A percentile compares a stretch with the other conserved stretches of the same genome.
phyloP scores from a whole-genome alignment of 2,113 vertebrate genomes.

The Macroglossus sobrinus region DNA sequence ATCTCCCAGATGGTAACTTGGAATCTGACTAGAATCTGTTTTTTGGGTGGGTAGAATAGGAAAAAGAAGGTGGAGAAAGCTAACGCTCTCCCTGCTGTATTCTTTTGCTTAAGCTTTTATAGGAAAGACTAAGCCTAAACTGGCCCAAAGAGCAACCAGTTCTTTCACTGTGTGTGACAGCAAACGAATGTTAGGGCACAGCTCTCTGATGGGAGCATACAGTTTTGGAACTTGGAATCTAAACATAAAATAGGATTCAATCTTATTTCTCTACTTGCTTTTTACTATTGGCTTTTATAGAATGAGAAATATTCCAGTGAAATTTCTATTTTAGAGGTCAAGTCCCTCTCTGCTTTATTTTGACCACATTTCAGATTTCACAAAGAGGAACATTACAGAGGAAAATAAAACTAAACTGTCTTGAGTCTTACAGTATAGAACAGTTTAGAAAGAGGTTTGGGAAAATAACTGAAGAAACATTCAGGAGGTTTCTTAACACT shows the following conservation, averaged over 20 bases:
- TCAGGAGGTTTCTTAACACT: not conserved
- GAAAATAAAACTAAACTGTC: conserved; percentile 32
- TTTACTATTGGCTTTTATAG: not conserved
- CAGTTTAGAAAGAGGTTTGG: not conserved
- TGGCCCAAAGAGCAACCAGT: not conserved
- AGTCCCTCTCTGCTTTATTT: conserved; percentile 18
- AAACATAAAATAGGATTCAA: not conserved
- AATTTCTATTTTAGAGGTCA: conserved; percentile 11
- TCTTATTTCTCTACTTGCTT: not conserved
- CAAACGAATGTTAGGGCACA: not conserved
- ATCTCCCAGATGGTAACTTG: not conserved
- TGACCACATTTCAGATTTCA: conserved; percentile 13
- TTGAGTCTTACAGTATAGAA: not conserved
- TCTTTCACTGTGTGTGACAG: not conserved
- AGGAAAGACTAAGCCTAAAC: not conserved
- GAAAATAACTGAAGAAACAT: not conserved
- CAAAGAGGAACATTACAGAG: not conserved
- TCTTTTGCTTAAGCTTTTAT: not conserved
- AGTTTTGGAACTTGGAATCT: not conserved
- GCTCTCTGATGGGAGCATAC: not conserved
- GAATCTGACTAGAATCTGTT: not conserved
- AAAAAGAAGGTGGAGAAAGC: not conserved
- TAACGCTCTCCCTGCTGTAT: not conserved
- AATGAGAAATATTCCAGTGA: conserved; percentile 7
- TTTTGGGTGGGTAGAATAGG: not conserved